phyloP scores from a whole-genome alignment of 37 sponge, comb jelly and placozoan genomes.

The Chondrosia reniformis region DNA sequence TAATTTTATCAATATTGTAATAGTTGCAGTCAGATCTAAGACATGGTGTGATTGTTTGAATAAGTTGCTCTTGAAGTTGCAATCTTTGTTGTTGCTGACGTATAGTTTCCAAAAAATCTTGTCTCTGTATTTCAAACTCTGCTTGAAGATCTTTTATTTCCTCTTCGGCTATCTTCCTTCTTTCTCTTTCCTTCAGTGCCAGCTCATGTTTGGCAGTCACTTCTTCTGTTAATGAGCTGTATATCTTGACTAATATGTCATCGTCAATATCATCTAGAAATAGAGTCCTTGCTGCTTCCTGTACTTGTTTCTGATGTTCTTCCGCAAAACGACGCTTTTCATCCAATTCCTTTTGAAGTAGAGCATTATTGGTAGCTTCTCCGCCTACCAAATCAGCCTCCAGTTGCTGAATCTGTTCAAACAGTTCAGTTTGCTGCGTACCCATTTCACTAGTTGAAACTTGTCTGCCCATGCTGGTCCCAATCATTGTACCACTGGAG shows the following conservation, averaged over 20 bases:
- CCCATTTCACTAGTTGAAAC: neutral
- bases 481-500: neutral
- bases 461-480: neutral
- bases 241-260: slow-evolving; percentile 67
- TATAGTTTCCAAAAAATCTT: slow-evolving; percentile 86
- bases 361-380: slow-evolving; percentile 49
- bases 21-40: slow-evolving; percentile 96
- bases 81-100: slow-evolving; percentile 60
- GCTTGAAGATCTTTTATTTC: slow-evolving; percentile 80
- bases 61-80: slow-evolving; percentile 71
- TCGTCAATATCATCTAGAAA: slow-evolving; percentile 68
- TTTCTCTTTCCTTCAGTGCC: slow-evolving; percentile 33
- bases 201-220: slow-evolving; percentile 55
- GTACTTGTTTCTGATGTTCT: slow-evolving; percentile 16
- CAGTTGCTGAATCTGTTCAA: slow-evolving; percentile 47
- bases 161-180: slow-evolving; percentile 56
- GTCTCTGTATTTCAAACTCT: slow-evolving; percentile 87
- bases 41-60: slow-evolving; percentile 62
- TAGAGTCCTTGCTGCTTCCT: neutral
- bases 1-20: slow-evolving; percentile 86
- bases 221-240: slow-evolving; percentile 82
- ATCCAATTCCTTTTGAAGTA: slow-evolving; percentile 37
- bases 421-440: slow-evolving; percentile 9
- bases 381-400: slow-evolving; percentile 77
- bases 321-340: slow-evolving; percentile 47